phyloP scores from a whole-genome alignment of 2,797 vertebrate species.

The Allobates femoralis region DNA sequence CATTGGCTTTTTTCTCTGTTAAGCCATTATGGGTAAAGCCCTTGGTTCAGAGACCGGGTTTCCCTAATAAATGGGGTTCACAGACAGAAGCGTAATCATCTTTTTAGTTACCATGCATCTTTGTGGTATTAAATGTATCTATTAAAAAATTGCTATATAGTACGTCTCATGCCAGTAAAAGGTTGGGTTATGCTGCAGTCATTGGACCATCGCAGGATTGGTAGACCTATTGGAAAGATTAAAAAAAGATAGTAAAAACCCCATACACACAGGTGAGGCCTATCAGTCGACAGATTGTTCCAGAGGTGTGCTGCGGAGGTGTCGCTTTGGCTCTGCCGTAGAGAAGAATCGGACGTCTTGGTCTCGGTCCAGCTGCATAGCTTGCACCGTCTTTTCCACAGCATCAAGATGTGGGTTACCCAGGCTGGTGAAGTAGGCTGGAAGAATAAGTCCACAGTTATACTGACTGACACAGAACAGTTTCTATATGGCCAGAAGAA shows the following conservation, averaged over 20 bases:
- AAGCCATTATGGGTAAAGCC: conserved; percentile 31
- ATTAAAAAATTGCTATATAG: conserved; percentile 7
- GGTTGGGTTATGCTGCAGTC: background rate
- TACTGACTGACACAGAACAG: background rate
- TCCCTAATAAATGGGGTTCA: background rate
- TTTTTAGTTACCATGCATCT: conserved; percentile 25
- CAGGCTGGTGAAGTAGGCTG: conserved; percentile 89
- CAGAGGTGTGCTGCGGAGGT: conserved; percentile 57
- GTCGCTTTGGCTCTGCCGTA: conserved; percentile 79
- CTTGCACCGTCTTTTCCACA: conserved; percentile 84
- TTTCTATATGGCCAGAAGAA: background rate
- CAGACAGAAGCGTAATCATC: background rate
- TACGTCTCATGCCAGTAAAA: conserved; percentile 23
- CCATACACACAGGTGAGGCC: background rate
- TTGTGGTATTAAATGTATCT: conserved; percentile 24
- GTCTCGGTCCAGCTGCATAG: conserved; percentile 87
- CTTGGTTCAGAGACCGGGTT: conserved; percentile 22
- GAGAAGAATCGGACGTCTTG: conserved; percentile 90
- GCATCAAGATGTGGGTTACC: conserved; percentile 87
- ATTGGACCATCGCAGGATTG: background rate
- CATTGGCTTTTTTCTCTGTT: background rate
- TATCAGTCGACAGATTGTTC: conserved; percentile 65
- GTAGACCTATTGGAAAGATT: background rate
- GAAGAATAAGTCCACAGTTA: conserved; percentile 24
- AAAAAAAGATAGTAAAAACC: background rate